A percentile compares a stretch with the other conserved stretches of the same genome.
Conservation (phyloP, 2,797 vertebrate species). For the Erethizon dorsatum region DNA sequence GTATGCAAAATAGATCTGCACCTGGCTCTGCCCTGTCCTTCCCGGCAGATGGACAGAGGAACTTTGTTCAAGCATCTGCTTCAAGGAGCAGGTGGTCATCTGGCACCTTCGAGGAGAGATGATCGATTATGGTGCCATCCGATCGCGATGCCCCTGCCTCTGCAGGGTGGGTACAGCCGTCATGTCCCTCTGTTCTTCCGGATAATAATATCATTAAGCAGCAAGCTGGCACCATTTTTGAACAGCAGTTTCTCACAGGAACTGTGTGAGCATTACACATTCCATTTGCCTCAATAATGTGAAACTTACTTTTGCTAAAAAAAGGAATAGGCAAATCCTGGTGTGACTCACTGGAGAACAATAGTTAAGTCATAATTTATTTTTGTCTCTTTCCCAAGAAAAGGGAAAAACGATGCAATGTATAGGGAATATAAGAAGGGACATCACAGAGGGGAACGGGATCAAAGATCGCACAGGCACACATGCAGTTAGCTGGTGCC, state of each 20-base stretch:
- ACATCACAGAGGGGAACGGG: neutral
- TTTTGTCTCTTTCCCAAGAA: conserved; percentile 53
- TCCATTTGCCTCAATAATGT: conserved; percentile 73
- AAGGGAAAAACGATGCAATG: conserved; percentile 50
- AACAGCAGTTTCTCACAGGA: conserved; percentile 75
- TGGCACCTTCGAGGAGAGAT: neutral
- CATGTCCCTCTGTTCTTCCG: neutral
- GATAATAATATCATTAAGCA: conserved; percentile 53
- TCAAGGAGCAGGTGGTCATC: neutral
- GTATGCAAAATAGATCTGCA: neutral
- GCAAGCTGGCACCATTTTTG: neutral
- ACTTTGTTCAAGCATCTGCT: neutral
- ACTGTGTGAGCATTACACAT: conserved; percentile 73
- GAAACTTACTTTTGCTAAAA: conserved; percentile 80
- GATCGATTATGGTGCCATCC: no score
- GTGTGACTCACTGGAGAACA: conserved; percentile 83
- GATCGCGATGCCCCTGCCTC: neutral
- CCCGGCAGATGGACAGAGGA: neutral
- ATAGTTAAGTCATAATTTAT: conserved; percentile 82
- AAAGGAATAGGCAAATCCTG: conserved; percentile 77
- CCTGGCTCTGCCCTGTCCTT: neutral
- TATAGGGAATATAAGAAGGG: conserved; percentile 7
- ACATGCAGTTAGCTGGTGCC: neutral
- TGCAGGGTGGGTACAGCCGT: neutral
- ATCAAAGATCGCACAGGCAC: neutral